Evolutionary conservation across 1,140 invertebrate species (phyloP).

Genomic region (Adelges cooleyi): DNA sequence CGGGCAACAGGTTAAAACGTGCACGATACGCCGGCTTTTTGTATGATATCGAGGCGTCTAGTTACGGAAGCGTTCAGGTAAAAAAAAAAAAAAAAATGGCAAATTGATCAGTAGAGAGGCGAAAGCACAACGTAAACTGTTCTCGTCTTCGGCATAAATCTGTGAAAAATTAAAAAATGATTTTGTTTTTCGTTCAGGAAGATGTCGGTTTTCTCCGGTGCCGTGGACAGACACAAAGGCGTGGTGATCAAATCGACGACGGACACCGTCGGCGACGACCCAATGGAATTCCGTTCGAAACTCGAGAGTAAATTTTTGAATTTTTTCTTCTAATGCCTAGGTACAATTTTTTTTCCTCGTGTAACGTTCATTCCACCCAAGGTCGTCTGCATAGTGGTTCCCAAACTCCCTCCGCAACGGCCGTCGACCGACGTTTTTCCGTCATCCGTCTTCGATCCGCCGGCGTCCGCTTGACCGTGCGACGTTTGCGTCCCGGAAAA

Average conservation of each 20-base stretch:
- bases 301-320: constrained; percentile 10
- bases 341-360: not conserved
- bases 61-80: too few relatives aligned
- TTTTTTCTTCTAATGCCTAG: too few relatives aligned
- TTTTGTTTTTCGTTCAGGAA: not conserved
- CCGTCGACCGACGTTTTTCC: too few relatives aligned
- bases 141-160: too few relatives aligned
- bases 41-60: not conserved
- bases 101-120: too few relatives aligned
- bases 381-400: constrained; percentile 11
- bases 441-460: too few relatives aligned
- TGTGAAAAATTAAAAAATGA: too few relatives aligned
- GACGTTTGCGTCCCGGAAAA: too few relatives aligned
- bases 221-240: constrained; percentile 54
- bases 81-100: too few relatives aligned
- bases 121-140: too few relatives aligned
- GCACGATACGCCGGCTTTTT: not conserved
- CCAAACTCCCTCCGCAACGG: not conserved
- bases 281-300: constrained; percentile 1
- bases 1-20: constrained; percentile 28
- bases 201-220: constrained; percentile 43
- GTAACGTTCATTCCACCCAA: not conserved
- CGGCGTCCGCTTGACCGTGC: too few relatives aligned
- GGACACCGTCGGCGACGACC: constrained; percentile 38
- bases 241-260: constrained; percentile 51